These are phyloP conservation scores for Camponotus pennsylvanicus DNA, from an alignment of 1,140 invertebrate species.

Conservation along the genomic window DNA sequence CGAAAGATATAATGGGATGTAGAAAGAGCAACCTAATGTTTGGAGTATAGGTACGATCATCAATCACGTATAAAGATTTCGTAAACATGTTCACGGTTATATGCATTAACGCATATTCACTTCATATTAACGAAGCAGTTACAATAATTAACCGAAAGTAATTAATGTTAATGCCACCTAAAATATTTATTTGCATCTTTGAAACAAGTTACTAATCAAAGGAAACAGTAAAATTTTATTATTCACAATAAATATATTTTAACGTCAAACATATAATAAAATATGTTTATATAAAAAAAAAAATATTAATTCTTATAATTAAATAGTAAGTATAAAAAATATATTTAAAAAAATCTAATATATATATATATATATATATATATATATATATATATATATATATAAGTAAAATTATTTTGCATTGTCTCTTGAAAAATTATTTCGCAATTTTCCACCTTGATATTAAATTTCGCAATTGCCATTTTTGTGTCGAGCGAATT, in stretches of 20 bases:
- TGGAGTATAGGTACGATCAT: slow-evolving; percentile 26
- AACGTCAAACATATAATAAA: background rate
- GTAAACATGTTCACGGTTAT: slow-evolving; percentile 23
- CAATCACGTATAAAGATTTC: slow-evolving; percentile 45
- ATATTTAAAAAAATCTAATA: background rate
- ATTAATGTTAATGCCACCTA: slow-evolving; percentile 30
- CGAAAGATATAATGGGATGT: background rate
- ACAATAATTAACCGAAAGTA: slow-evolving; percentile 20
- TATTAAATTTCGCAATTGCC: background rate
- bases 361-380: background rate
- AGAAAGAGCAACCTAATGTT: slow-evolving; percentile 23
- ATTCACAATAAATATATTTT: background rate
- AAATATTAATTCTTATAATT: background rate
- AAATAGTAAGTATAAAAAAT: background rate
- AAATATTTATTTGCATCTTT: slow-evolving; percentile 11
- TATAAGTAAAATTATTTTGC: background rate
- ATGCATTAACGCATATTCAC: slow-evolving; percentile 31
- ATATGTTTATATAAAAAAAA: background rate
- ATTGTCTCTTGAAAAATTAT: background rate
- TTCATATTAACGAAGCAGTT: slow-evolving; percentile 33
- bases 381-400: background rate
- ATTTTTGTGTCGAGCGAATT: background rate
- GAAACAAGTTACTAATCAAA: background rate
- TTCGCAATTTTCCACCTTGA: background rate
- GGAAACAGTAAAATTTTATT: background rate